A percentile compares a stretch with the other conserved stretches of the same genome.
phyloP scores from a whole-genome alignment of 2,113 vertebrate species.

The Chiloscyllium plagiosum region DNA sequence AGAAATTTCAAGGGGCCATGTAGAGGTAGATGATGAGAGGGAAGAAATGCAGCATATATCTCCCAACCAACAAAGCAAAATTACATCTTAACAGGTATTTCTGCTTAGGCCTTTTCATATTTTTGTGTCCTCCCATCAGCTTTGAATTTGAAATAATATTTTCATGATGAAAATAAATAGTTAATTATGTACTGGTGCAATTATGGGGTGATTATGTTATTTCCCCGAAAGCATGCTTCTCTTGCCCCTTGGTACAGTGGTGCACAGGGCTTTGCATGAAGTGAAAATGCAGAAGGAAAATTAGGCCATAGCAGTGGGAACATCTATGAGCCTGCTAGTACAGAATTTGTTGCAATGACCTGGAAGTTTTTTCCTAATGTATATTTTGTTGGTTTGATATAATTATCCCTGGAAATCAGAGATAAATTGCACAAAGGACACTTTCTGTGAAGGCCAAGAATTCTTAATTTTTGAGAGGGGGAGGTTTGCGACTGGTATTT shows the following conservation, averaged over 20 bases:
- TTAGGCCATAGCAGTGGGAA: neutral
- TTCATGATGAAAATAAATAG: neutral
- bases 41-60: neutral
- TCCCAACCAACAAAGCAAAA: neutral
- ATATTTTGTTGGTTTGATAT: neutral
- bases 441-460: neutral
- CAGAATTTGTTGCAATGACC: neutral
- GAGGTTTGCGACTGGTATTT: neutral
- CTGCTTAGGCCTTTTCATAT: neutral
- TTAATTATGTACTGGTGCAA: neutral
- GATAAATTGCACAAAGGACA: neutral
- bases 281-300: neutral
- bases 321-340: neutral
- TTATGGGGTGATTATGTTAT: neutral
- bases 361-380: neutral
- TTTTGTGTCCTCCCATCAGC: neutral
- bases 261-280: neutral
- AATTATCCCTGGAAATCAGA: neutral
- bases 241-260: neutral
- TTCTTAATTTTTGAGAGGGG: neutral
- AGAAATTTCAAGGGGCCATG: neutral
- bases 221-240: neutral
- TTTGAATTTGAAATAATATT: slow-evolving; percentile 19
- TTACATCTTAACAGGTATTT: neutral
- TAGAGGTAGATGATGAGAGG: neutral